Conservation (phyloP, 1,140 invertebrate species). For the Achroia grisella region DNA sequence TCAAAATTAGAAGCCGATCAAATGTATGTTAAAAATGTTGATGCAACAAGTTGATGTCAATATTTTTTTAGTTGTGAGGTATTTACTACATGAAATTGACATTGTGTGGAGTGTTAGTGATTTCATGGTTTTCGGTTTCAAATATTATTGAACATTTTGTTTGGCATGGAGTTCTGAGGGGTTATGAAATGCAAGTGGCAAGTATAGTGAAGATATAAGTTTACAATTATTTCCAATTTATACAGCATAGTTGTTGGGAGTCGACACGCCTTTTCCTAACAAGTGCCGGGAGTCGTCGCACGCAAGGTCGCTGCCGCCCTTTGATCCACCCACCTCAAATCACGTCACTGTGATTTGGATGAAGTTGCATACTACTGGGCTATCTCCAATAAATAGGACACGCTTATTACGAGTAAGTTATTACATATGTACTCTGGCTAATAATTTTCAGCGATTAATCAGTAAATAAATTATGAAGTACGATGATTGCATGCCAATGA, state of each 20-base stretch:
- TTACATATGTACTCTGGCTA: not conserved
- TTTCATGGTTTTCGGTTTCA: no score
- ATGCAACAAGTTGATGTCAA: no score
- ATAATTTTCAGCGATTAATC: not conserved
- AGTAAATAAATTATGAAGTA: no score
- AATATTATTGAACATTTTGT: no score
- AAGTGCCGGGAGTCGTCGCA: conserved; percentile 69
- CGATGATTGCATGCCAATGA: not conserved
- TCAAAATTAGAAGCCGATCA: no score
- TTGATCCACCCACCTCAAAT: conserved; percentile 72
- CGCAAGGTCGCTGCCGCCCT: conserved; percentile 69
- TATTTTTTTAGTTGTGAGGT: no score
- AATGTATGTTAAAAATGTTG: no score
- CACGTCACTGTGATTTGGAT: conserved; percentile 64
- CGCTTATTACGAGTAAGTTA: conserved; percentile 13
- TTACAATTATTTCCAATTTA: conserved; percentile 28
- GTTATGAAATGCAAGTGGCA: no score
- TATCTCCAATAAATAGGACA: conserved; percentile 24
- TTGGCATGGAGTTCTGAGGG: no score
- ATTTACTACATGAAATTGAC: no score
- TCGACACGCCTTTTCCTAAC: conserved; percentile 73
- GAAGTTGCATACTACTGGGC: conserved; percentile 49
- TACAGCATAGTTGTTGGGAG: conserved; percentile 51
- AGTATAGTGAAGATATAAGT: no score
- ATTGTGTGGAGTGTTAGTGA: no score